A percentile compares a stretch with the other conserved stretches of the same genome.
Conservation (phyloP, 2,888 invertebrate species). For the Eupsilia transversa region DNA sequence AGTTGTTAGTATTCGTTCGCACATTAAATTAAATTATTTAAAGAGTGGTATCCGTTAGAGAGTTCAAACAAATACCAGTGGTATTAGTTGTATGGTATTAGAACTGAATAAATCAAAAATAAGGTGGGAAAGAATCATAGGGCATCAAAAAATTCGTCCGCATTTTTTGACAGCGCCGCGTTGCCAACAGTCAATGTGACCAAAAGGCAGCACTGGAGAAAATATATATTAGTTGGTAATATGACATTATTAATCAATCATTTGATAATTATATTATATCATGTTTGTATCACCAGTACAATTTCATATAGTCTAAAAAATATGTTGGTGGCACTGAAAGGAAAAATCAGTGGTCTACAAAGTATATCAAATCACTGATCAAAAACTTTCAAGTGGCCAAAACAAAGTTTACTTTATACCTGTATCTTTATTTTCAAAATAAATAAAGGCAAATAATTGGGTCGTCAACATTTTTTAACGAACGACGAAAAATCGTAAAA, state of each 20-base stretch:
- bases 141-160: too few relatives aligned
- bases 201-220: too few relatives aligned
- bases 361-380: not conserved
- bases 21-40: too few relatives aligned
- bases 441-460: not conserved
- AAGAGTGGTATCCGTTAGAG: too few relatives aligned
- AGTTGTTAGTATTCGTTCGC: too few relatives aligned
- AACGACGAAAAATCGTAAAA: not conserved
- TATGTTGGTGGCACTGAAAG: not conserved
- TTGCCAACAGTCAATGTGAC: too few relatives aligned
- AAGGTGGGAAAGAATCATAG: too few relatives aligned
- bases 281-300: not conserved
- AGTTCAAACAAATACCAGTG: too few relatives aligned
- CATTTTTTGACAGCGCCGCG: too few relatives aligned
- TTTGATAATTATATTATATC: too few relatives aligned
- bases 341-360: not conserved
- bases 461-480: not conserved
- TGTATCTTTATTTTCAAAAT: not conserved
- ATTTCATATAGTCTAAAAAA: constrained; percentile 6
- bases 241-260: not conserved
- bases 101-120: too few relatives aligned
- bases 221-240: not conserved
- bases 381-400: not conserved
- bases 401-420: not conserved
- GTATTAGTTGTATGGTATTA: too few relatives aligned